Conservation (phyloP, 1,140 invertebrate species). For the Pseudomyrmex gracilis region DNA sequence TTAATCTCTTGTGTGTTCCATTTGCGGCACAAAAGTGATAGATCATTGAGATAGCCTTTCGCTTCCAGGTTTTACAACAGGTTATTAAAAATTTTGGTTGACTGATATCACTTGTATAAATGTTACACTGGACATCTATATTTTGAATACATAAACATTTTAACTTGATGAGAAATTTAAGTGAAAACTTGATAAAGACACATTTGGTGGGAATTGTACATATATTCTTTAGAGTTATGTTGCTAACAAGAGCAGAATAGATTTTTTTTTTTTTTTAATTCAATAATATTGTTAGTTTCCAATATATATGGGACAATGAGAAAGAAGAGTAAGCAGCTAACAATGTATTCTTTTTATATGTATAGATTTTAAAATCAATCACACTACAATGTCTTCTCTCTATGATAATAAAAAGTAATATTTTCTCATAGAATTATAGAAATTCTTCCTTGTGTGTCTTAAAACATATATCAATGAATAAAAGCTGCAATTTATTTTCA, state of each 20-base stretch:
- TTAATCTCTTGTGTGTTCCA: not conserved
- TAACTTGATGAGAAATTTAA: not conserved
- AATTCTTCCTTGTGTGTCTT: slow-evolving; percentile 6
- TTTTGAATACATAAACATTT: slow-evolving; percentile 8
- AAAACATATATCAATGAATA: not conserved
- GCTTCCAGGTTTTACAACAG: not conserved
- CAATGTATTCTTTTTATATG: slow-evolving; percentile 1
- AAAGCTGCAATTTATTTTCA: not conserved
- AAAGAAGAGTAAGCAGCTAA: not conserved
- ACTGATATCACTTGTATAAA: not conserved
- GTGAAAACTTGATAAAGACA: not conserved
- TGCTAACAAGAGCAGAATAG: not conserved
- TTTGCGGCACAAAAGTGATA: not conserved
- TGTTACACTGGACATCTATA: slow-evolving; percentile 1
- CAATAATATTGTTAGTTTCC: not conserved
- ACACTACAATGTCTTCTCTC: not conserved
- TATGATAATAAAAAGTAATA: not conserved
- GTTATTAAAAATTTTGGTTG: not conserved
- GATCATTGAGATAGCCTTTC: not conserved
- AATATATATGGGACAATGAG: not conserved
- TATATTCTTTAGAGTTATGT: not conserved
- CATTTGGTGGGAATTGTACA: slow-evolving; percentile 3
- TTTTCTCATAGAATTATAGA: not conserved
- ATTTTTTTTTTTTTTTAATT: no score
- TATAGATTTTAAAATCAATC: not conserved